phyloP scores from a whole-genome alignment of 2,888 invertebrate species.

The Timema podura region DNA sequence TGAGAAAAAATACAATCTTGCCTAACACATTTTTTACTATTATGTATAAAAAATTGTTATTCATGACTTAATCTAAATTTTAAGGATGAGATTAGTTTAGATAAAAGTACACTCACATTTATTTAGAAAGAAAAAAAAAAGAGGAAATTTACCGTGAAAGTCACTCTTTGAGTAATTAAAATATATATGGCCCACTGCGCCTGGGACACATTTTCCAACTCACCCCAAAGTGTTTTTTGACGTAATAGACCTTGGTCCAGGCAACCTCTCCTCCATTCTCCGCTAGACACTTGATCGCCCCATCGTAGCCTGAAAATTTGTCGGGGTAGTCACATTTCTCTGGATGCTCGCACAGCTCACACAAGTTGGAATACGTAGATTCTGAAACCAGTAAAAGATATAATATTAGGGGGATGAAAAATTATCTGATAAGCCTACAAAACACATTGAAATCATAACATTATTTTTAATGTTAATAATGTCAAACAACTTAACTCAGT shows the following conservation, averaged over 20 bases:
- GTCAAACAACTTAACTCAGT: background rate
- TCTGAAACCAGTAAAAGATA: constrained; percentile 38
- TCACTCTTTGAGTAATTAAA: too few relatives aligned
- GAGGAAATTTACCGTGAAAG: too few relatives aligned
- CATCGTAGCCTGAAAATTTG: constrained; percentile 80
- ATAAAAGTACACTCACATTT: too few relatives aligned
- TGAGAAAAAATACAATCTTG: too few relatives aligned
- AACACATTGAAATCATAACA: background rate
- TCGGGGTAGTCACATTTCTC: constrained; percentile 76
- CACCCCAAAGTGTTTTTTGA: constrained; percentile 74
- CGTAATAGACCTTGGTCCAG: constrained; percentile 77
- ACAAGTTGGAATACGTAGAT: constrained; percentile 70
- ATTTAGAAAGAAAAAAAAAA: too few relatives aligned
- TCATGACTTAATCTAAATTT: too few relatives aligned
- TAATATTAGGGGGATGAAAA: too few relatives aligned
- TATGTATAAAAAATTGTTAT: too few relatives aligned
- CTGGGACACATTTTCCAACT: constrained; percentile 36
- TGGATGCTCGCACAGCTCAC: constrained; percentile 73
- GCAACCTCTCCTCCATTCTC: constrained; percentile 81
- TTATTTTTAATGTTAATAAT: background rate
- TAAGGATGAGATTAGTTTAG: too few relatives aligned
- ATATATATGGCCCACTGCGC: background rate
- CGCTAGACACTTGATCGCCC: constrained; percentile 76
- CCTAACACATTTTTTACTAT: too few relatives aligned
- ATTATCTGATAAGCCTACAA: background rate